Conservation (phyloP, 2,888 invertebrate genomes). For the Rhyacophila evoluta region DNA sequence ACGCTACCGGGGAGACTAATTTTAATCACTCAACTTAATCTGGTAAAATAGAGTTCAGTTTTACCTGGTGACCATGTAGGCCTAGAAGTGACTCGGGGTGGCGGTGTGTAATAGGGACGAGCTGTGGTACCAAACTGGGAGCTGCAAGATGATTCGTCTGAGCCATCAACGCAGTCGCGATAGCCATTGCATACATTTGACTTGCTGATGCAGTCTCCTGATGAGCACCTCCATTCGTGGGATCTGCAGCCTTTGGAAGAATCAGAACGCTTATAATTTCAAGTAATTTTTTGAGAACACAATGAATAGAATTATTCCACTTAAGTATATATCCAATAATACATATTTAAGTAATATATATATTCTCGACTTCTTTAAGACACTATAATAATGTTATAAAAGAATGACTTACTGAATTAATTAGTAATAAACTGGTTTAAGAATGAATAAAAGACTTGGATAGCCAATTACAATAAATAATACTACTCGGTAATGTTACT, state of each 20-base stretch:
- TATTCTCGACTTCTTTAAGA: no score
- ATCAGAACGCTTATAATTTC: neutral
- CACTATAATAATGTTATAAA: no score
- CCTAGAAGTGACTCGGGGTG: constrained; percentile 60
- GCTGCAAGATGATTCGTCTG: constrained; percentile 65
- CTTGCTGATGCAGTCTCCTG: constrained; percentile 66
- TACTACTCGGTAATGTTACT: no score
- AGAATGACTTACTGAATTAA: no score
- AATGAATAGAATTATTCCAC: no score
- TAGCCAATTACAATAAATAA: no score
- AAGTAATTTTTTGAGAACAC: neutral
- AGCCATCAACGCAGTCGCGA: constrained; percentile 70
- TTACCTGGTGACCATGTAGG: constrained; percentile 59
- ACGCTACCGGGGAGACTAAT: no score
- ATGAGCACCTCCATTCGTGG: constrained; percentile 61
- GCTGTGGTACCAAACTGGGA: constrained; percentile 35
- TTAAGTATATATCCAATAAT: no score
- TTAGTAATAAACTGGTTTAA: no score
- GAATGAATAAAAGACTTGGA: no score
- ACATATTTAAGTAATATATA: no score
- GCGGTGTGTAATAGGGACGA: constrained; percentile 55
- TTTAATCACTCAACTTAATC: no score
- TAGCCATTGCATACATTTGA: constrained; percentile 70
- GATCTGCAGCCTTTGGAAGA: constrained; percentile 56
- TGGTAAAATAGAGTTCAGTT: neutral